phyloP scores from a whole-genome alignment of 2,888 invertebrate genomes.

The Ennomos quercinarius region DNA sequence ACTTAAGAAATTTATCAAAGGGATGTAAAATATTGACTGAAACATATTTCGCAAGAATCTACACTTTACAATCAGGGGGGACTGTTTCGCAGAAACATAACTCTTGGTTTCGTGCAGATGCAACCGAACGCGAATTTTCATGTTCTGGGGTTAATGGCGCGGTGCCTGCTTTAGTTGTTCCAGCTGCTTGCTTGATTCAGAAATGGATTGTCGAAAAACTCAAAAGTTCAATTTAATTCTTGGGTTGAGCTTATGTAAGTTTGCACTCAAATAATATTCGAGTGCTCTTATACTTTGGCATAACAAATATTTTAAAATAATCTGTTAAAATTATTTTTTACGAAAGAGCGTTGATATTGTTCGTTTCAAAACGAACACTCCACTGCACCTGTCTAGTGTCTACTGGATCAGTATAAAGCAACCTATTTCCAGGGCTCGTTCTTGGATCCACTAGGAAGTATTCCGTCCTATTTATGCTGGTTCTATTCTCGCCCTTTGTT shows the following conservation, averaged over 20 bases:
- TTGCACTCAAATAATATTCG: too few species aligned
- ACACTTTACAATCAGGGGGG: constrained; percentile 3
- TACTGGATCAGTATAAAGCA: constrained; percentile 17
- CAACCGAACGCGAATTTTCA: constrained; percentile 26
- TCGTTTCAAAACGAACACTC: background rate
- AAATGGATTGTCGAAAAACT: background rate
- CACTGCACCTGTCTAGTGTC: background rate
- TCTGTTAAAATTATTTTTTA: too few species aligned
- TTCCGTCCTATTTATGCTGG: constrained; percentile 69
- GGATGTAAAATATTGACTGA: background rate
- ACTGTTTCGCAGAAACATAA: constrained; percentile 34
- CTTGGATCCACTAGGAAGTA: constrained; percentile 73
- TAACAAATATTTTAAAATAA: too few species aligned
- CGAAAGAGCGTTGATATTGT: too few species aligned
- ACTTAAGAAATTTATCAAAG: too few species aligned
- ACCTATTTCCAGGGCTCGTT: constrained; percentile 63
- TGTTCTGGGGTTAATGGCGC: constrained; percentile 18
- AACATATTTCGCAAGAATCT: background rate
- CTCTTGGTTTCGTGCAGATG: constrained; percentile 28
- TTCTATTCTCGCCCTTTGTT: constrained; percentile 71
- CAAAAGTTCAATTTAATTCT: too few species aligned
- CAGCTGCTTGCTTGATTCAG: constrained; percentile 11
- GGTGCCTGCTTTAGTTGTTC: constrained; percentile 1
- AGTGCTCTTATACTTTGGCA: too few species aligned
- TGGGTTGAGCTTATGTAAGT: too few species aligned